Base-by-base conservation (phyloP, 2,888 invertebrate species). In the Eilema sororculum region DNA sequence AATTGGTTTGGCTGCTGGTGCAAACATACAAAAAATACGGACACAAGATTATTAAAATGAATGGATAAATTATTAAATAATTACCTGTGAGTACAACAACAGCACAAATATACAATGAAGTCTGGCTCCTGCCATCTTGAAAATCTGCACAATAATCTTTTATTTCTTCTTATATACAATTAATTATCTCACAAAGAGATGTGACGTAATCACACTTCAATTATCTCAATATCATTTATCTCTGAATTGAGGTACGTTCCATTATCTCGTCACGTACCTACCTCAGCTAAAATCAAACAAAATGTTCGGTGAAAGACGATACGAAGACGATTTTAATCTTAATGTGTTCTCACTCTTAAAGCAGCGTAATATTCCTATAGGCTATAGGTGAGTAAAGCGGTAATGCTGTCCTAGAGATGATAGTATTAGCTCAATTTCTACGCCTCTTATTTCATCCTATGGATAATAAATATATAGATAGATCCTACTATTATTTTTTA, bases 81-180 rank as follows among this genome's bases (percentile, higher is more conserved):
- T 73, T 80, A 89, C 85, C 86, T 85, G 82, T 57, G 82, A 68
- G 76, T 85, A 84, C 64, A 90, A 74, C 58, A 91, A 75, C 69
- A 90, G 80, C 76, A 87, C 75, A 37, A 87, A 80, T 71, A 87
- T 74, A 70, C 84, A 83, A 73, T 81, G 77, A 78, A 87, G 77
- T 82, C 83, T 87, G 78, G 86, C 85, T 74, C 74, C 74, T 74
- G 86, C 86, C 93, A 93, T 94, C 80, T 84, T 86, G 81, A 84
- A 87, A 88, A 90, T 82, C 82, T 87, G 83, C 81, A 78, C 79
- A 84, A 82, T 86, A 80, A 63, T 80, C 72, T 81, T 78, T 74
- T 74, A 78, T 78, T 73, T 76, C 73, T 82, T 84, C 82, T 88
- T 89, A 88, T 89, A 90, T 88, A 87, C 80, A 83, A 87, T 82